A percentile compares a stretch with the other conserved stretches of the same genome.
Evolutionary conservation across 2,888 invertebrate genomes (phyloP).

Genomic region (Abrostola triplasia): DNA sequence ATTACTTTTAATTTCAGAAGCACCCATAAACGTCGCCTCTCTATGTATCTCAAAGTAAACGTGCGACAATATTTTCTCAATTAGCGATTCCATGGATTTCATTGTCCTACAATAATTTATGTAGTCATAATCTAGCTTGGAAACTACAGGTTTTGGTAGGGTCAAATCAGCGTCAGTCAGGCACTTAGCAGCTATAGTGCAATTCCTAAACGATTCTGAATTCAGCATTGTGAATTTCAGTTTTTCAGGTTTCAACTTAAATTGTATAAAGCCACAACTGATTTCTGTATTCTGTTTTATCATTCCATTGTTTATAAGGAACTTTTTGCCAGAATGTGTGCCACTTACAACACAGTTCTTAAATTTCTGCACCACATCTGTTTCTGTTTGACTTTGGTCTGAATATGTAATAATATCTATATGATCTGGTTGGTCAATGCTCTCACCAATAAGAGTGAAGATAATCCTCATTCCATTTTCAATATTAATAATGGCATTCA

Average conservation of each 20-base stretch:
- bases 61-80: slow-evolving; percentile 74
- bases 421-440: slow-evolving; percentile 77
- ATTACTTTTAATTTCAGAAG: slow-evolving; percentile 83
- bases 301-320: slow-evolving; percentile 87
- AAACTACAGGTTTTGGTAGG: slow-evolving; percentile 63
- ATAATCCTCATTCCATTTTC: slow-evolving; percentile 88
- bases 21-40: slow-evolving; percentile 77
- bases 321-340: slow-evolving; percentile 82
- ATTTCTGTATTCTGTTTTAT: slow-evolving; percentile 81
- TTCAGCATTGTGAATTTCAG: slow-evolving; percentile 84
- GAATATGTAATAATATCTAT: slow-evolving; percentile 86
- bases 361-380: slow-evolving; percentile 80
- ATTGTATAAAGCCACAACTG: slow-evolving; percentile 74
- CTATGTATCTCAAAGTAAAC: slow-evolving; percentile 80
- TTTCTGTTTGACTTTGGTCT: slow-evolving; percentile 71
- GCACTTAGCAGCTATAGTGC: slow-evolving; percentile 80
- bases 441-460: slow-evolving; percentile 78
- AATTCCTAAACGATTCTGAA: slow-evolving; percentile 85
- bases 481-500: slow-evolving; percentile 87
- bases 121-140: slow-evolving; percentile 77
- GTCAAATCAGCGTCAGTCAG: slow-evolving; percentile 70
- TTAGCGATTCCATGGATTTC: slow-evolving; percentile 81
- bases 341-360: slow-evolving; percentile 85
- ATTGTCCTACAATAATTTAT: slow-evolving; percentile 85
- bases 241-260: slow-evolving; percentile 81